phyloP scores from a whole-genome alignment of 1,140 invertebrate species.

The Venturia canescens region DNA sequence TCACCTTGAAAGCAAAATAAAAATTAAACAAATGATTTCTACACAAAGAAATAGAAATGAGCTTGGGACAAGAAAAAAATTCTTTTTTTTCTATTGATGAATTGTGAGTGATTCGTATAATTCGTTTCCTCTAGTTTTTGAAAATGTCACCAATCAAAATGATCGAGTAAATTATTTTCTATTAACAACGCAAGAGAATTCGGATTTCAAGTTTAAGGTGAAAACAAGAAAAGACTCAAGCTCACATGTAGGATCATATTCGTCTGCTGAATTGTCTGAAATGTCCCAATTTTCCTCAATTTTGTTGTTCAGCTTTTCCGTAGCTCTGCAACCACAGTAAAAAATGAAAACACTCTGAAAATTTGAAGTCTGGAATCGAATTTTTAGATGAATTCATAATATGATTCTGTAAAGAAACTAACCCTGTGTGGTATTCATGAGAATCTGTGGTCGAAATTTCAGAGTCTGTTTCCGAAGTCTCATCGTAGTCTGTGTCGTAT shows the following conservation, averaged over 20 bases:
- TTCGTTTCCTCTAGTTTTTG: too few relatives aligned
- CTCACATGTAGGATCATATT: conserved; percentile 56
- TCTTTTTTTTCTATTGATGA: too few relatives aligned
- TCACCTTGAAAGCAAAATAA: neutral
- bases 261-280: conserved; percentile 55
- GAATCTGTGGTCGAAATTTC: neutral
- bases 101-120: too few relatives aligned
- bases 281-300: conserved; percentile 51
- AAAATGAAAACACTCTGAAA: conserved; percentile 12
- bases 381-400: conserved; percentile 8
- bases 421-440: neutral
- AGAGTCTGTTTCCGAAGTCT: neutral
- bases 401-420: neutral
- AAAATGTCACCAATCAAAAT: too few relatives aligned
- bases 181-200: neutral
- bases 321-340: neutral
- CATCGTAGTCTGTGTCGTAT: neutral
- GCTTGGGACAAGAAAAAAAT: neutral
- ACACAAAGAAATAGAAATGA: neutral
- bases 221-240: neutral
- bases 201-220: neutral
- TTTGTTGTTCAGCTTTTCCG: neutral
- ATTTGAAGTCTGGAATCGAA: conserved; percentile 8
- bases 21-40: too few relatives aligned
- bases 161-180: too few relatives aligned